Evolutionary conservation across 2,797 vertebrate genomes (phyloP).

Genomic region (Pelodytes ibericus): DNA sequence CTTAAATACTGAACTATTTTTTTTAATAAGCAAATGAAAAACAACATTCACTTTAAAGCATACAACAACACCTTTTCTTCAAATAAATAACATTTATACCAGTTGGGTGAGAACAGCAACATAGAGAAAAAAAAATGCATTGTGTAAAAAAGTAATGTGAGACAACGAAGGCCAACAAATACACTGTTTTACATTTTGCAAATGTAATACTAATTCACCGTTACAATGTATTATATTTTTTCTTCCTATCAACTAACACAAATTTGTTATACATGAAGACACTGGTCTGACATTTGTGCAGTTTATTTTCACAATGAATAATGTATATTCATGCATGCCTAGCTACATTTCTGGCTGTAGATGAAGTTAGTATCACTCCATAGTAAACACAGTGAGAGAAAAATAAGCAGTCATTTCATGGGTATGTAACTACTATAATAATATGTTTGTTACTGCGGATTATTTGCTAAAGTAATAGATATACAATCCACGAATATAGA

Average conservation of each 20-base stretch:
- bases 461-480: background rate
- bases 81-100: too few species aligned
- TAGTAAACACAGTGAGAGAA: background rate
- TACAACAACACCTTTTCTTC: too few species aligned
- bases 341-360: background rate
- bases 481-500: background rate
- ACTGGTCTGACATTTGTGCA: constrained; percentile 9
- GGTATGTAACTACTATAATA: constrained; percentile 8
- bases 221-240: background rate
- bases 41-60: too few species aligned
- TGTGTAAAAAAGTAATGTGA: too few species aligned
- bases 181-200: background rate
- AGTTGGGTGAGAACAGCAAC: too few species aligned
- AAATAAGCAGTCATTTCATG: constrained; percentile 7
- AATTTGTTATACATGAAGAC: constrained; percentile 13
- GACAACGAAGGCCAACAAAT: background rate
- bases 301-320: constrained; percentile 22
- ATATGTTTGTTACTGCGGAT: background rate
- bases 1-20: too few species aligned
- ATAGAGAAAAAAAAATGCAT: too few species aligned
- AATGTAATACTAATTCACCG: background rate
- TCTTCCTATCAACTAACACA: constrained; percentile 4
- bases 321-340: constrained; percentile 12
- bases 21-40: too few species aligned
- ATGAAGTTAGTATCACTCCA: background rate